Percentiles rank a stretch among this genome's conserved stretches.
These are phyloP conservation scores for Dromius quadrimaculatus DNA, from an alignment of 2,888 invertebrate genomes.

Conservation along the genomic window DNA sequence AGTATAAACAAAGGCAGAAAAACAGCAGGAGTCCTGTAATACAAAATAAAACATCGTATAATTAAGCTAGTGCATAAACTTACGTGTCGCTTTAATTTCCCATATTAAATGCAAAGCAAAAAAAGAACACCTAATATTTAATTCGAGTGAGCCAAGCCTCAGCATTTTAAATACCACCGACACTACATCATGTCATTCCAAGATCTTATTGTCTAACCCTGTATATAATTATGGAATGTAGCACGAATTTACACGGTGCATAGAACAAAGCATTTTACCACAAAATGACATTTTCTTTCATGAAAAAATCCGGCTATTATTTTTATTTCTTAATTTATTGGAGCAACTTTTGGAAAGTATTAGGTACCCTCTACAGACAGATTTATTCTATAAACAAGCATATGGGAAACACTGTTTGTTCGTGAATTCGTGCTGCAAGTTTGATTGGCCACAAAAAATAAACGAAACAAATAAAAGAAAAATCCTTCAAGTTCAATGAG, in stretches of 20 bases:
- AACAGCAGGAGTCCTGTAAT: constrained; percentile 29
- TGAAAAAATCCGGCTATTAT: constrained; percentile 20
- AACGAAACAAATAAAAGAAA: too few relatives aligned
- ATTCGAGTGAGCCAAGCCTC: constrained; percentile 21
- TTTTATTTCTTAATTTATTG: constrained; percentile 36
- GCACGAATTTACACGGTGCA: constrained; percentile 36
- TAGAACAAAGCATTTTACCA: constrained; percentile 20
- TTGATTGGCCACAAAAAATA: too few relatives aligned
- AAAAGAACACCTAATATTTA: constrained; percentile 42
- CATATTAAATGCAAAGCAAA: constrained; percentile 29
- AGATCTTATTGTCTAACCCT: constrained; percentile 31
- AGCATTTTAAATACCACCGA: constrained; percentile 24
- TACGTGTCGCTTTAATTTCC: constrained; percentile 31
- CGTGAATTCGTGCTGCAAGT: too few relatives aligned
- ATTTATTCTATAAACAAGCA: too few relatives aligned
- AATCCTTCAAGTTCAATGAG: too few relatives aligned
- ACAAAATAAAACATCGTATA: constrained; percentile 41
- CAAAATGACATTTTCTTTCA: constrained; percentile 6
- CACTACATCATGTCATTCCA: constrained; percentile 37
- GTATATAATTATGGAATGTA: constrained; percentile 42
- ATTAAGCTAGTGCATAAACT: constrained; percentile 40
- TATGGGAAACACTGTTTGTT: too few relatives aligned
- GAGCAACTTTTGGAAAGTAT: too few relatives aligned
- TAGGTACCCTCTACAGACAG: too few relatives aligned
- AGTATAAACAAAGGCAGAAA: constrained; percentile 18